Conservation (phyloP, 2,113 vertebrate genomes). For the Bos javanicus region DNA sequence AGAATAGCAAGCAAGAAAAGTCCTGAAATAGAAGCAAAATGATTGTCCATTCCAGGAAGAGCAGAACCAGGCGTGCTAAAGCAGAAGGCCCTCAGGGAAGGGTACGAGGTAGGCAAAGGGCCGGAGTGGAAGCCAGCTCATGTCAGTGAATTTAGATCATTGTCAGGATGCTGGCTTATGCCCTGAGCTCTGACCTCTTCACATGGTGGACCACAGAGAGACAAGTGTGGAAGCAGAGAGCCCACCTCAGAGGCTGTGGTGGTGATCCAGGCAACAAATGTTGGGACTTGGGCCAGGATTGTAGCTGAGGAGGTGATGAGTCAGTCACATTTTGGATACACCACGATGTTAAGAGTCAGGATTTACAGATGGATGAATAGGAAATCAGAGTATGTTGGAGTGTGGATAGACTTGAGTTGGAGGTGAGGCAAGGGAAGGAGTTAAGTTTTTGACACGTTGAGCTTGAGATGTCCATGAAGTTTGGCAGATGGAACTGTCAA, state of each 20-base stretch:
- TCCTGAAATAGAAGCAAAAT: neutral
- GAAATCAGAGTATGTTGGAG: neutral
- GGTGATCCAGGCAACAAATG: neutral
- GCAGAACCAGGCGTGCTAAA: neutral
- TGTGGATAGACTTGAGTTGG: neutral
- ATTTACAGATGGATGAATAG: neutral
- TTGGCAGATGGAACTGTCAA: neutral
- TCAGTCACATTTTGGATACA: neutral
- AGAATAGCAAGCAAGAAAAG: neutral
- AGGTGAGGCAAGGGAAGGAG: neutral
- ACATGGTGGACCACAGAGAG: neutral
- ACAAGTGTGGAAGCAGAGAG: neutral
- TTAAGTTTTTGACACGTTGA: neutral
- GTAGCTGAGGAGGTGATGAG: neutral
- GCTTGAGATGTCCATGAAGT: neutral
- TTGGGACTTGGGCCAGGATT: neutral
- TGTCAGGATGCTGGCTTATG: neutral
- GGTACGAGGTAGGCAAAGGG: neutral
- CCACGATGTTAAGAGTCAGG: neutral
- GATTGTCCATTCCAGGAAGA: neutral
- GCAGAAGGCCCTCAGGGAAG: neutral
- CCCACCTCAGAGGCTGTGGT: neutral
- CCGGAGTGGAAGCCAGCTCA: neutral
- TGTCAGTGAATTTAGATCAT: neutral
- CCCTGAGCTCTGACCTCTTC: neutral